A percentile compares a stretch with the other conserved stretches of the same genome.
phyloP scores from a whole-genome alignment of 2,888 invertebrate species.

The Chironomus tentans region DNA sequence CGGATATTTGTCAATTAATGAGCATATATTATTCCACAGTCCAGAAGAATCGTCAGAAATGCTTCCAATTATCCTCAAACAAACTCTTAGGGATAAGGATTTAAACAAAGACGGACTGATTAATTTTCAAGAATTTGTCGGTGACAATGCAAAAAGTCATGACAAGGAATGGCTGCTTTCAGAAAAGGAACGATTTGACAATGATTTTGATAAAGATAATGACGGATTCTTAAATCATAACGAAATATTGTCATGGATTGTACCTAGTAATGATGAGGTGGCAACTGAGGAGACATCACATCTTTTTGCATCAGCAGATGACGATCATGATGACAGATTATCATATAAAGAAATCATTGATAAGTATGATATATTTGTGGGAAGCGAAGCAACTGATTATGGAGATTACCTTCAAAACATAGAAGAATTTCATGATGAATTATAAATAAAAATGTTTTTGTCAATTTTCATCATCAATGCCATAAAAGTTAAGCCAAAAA shows the following conservation, averaged over 20 bases:
- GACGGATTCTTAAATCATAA: conserved; percentile 69
- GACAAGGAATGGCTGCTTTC: conserved; percentile 62
- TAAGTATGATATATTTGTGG: conserved; percentile 84
- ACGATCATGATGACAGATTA: conserved; percentile 70
- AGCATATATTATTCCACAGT: conserved; percentile 83
- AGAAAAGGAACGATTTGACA: conserved; percentile 76
- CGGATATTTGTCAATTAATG: conserved; percentile 59
- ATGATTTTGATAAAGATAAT: conserved; percentile 72
- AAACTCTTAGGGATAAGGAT: conserved; percentile 82
- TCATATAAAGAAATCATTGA: conserved; percentile 71
- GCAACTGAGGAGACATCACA: conserved; percentile 86
- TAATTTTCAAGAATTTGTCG: conserved; percentile 54
- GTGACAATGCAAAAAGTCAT: conserved; percentile 48
- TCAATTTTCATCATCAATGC: not conserved
- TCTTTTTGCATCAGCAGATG: conserved; percentile 76
- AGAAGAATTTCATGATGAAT: conserved; percentile 73
- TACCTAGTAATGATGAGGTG: conserved; percentile 70
- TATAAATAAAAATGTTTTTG: conserved; percentile 43
- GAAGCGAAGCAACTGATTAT: conserved; percentile 84
- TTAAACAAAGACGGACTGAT: conserved; percentile 72
- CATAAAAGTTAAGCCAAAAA: not conserved
- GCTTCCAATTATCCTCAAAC: conserved; percentile 67
- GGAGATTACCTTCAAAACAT: conserved; percentile 76
- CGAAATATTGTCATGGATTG: conserved; percentile 83
- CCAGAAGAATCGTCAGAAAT: conserved; percentile 89